Evolutionary conservation across 2,113 vertebrate species (phyloP).

Genomic region (Grammatotria lemairii): DNA sequence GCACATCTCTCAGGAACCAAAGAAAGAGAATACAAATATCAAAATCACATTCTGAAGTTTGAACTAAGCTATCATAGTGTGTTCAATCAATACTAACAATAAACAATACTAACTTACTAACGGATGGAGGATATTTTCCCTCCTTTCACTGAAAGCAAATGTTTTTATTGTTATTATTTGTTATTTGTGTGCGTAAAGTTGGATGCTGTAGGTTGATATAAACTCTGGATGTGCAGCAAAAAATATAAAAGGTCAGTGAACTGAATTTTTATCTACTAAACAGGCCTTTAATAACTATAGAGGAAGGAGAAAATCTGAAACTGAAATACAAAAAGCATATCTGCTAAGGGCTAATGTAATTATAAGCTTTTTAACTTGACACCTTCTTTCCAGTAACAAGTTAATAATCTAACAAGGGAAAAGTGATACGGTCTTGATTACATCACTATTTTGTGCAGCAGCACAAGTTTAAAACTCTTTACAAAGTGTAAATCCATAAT

Average conservation of each 20-base stretch:
- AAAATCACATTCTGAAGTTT: neutral
- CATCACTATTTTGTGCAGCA: neutral
- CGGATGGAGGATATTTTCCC: rapidly evolving
- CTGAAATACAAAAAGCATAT: neutral
- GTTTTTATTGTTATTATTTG: neutral
- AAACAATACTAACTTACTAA: neutral
- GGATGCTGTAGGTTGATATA: neutral
- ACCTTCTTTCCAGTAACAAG: neutral
- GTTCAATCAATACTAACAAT: neutral
- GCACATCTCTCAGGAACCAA: neutral
- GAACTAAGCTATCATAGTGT: neutral
- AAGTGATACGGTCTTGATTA: neutral
- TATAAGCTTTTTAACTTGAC: neutral
- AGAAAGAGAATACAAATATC: neutral
- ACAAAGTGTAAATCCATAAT: neutral
- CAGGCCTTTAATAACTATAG: neutral
- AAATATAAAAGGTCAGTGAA: neutral
- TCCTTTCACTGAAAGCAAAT: neutral
- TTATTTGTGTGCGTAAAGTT: neutral
- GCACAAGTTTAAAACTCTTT: neutral
- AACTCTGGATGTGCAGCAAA: neutral
- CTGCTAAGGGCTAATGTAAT: neutral
- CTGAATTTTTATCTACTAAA: neutral
- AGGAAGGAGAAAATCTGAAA: neutral
- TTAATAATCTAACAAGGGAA: neutral